Conservation (phyloP, 2,888 invertebrate species). For the Leucozona laternaria region DNA sequence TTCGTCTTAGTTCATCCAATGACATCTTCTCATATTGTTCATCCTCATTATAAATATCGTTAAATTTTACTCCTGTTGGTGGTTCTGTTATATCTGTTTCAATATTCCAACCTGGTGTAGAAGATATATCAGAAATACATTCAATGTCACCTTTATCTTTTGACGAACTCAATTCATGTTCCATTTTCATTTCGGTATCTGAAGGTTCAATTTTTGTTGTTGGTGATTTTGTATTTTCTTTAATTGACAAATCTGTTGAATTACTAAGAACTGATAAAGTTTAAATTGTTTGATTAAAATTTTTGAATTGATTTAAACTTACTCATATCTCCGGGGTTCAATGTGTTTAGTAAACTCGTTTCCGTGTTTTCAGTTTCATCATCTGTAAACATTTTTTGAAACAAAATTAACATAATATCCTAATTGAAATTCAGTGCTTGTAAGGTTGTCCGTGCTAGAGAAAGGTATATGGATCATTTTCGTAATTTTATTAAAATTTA, state of each 20-base stretch:
- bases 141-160: conserved; percentile 2
- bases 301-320: neutral
- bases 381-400: no score
- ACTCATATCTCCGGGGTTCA: neutral
- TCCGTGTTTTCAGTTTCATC: neutral
- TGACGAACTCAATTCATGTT: neutral
- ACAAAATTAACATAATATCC: no score
- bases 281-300: neutral
- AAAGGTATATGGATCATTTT: no score
- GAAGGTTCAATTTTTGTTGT: neutral
- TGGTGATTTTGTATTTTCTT: neutral
- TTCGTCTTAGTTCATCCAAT: conserved; percentile 11
- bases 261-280: neutral
- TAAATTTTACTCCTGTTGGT: neutral
- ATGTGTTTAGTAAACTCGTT: neutral
- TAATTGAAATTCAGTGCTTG: no score
- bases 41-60: neutral
- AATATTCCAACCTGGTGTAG: neutral
- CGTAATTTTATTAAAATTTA: no score
- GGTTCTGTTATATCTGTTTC: neutral
- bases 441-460: no score
- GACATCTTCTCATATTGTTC: conserved; percentile 6
- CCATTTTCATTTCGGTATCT: neutral
- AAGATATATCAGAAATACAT: conserved; percentile 6
- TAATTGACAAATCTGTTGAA: neutral